Evolutionary conservation across 1,140 invertebrate species (phyloP).

Genomic region (Adelges cooleyi): DNA sequence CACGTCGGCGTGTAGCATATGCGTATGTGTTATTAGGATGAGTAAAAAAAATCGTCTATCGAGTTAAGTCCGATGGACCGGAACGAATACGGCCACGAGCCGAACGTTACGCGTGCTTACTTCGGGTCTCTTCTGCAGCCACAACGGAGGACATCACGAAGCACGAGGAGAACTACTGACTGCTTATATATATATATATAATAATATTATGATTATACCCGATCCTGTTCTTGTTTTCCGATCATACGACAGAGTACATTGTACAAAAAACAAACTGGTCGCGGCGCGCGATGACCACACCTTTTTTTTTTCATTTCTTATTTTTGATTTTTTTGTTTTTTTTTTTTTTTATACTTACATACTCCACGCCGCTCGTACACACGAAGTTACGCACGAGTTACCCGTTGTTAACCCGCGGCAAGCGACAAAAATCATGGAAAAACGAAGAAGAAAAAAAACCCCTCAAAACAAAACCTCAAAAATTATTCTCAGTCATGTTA

Average conservation of each 20-base stretch:
- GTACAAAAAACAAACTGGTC: constrained; percentile 20
- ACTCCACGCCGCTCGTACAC: not conserved
- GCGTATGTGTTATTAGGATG: no score
- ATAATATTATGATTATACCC: no score
- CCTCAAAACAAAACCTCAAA: constrained; percentile 3
- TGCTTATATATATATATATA: no score
- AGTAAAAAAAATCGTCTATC: no score
- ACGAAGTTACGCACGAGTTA: constrained; percentile 21
- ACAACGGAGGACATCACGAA: no score
- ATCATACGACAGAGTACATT: not conserved
- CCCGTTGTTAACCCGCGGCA: constrained; percentile 19
- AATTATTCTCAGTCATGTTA: constrained; percentile 24
- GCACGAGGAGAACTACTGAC: no score
- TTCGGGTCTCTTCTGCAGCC: no score
- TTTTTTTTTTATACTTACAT: not conserved
- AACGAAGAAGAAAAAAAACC: constrained; percentile 20
- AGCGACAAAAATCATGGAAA: constrained; percentile 19
- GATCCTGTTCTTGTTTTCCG: not conserved
- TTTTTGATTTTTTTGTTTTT: not conserved
- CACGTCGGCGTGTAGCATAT: no score
- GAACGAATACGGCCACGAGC: no score
- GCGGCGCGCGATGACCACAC: not conserved
- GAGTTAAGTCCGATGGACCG: no score
- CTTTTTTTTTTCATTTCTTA: no score
- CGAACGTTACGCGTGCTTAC: no score